Evolutionary conservation across 1,140 invertebrate genomes (phyloP), one percentile per base, ranked within the genome.

Genomic region (Bilobella aurantiaca): DNA sequence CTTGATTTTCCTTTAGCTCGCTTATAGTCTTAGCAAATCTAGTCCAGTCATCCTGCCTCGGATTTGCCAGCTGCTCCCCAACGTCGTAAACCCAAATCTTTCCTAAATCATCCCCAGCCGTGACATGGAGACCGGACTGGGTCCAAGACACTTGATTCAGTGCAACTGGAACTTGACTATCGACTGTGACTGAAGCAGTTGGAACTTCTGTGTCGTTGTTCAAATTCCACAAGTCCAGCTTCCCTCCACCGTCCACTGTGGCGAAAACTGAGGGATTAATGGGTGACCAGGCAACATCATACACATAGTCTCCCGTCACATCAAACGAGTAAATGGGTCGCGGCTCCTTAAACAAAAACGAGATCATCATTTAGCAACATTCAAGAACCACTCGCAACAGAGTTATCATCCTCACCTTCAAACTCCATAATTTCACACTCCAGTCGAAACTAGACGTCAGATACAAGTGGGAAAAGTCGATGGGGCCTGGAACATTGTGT

Each of bases 211-310:
- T 96, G 76, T 98, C 94, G 72, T 90, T 86, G 80, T 96, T 97
- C 30, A 98, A 82, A 81, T 98, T 96, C 96, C 95, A 98, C 23
- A 98, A 78, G 80, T 97, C 93, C 64, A 99, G 81, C 64, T 89
- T 81, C 21, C 96, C 96, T 67, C 87, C 87, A 63, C 92, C 91
- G 79, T 98, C 95, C 12, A 94, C 93, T 73, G 91, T 86, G 3
- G 94, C 94, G 80, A 99, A 99, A 0, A 99, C 79, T 28, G 96
- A 91, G 1, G 97, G 97, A 83, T 99, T 93, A 58, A 89, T 86
- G 14, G 97, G 96, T 18, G 95, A 98, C 97, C 97, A 99, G 67
- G 90, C 88, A 12, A 96, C 93, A 79, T 98, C 96, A 76, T 92
- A 88, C 31, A 99, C 90, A 79, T 98, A 99, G 78, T 98, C 95